Percentiles rank a stretch among this genome's conserved stretches.
phyloP scores from a whole-genome alignment of 1,140 invertebrate genomes.

The Hypsibius dujardini region DNA sequence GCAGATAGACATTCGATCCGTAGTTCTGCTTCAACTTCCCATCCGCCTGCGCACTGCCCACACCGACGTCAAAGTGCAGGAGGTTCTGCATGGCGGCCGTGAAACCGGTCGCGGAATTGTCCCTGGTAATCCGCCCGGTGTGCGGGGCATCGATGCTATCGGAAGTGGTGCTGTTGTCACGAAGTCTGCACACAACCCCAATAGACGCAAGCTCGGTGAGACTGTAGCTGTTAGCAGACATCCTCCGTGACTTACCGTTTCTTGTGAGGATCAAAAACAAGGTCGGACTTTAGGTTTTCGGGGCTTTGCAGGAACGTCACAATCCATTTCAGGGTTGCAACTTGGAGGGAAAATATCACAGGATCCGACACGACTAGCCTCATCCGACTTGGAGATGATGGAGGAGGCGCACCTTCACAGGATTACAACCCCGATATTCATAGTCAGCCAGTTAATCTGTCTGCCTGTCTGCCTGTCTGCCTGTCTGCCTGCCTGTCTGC shows the following conservation, averaged over 20 bases:
- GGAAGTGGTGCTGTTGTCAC: neutral
- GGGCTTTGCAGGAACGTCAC: conserved; percentile 8
- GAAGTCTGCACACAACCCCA: neutral
- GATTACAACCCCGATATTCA: too few species aligned
- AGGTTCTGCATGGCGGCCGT: neutral
- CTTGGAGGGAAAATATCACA: neutral
- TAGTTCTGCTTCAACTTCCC: neutral
- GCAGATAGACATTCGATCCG: neutral
- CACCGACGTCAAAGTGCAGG: neutral
- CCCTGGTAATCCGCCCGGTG: neutral
- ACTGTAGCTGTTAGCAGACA: neutral
- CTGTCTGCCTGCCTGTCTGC: too few species aligned
- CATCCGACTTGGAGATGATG: too few species aligned
- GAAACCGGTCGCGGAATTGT: neutral
- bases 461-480: too few species aligned
- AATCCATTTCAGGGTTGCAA: conserved; percentile 11
- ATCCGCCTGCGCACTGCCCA: neutral
- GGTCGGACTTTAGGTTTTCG: neutral
- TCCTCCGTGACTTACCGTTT: neutral
- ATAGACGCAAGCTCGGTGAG: neutral
- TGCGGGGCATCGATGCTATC: neutral
- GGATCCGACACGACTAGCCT: neutral
- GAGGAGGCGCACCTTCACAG: too few species aligned
- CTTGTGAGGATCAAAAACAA: neutral
- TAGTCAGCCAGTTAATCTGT: too few species aligned